These are phyloP conservation scores for Micromys minutus DNA, from an alignment of 2,113 vertebrate genomes.

Conservation along the genomic window DNA sequence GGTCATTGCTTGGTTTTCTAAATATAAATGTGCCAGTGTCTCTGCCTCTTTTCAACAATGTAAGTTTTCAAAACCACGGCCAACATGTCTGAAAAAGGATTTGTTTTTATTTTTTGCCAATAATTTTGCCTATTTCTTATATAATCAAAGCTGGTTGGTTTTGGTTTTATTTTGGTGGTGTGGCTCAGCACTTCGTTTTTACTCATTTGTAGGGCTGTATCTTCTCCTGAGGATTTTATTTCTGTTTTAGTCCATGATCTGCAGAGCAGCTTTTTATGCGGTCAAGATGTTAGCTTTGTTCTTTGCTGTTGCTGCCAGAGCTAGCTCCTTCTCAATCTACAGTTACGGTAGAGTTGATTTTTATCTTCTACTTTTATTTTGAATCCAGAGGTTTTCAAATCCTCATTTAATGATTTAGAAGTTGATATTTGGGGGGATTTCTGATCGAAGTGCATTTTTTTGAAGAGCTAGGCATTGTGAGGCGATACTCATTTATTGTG, in stretches of 20 bases:
- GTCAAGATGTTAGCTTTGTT: background rate
- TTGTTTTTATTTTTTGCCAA: background rate
- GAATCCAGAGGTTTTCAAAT: background rate
- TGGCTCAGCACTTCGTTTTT: background rate
- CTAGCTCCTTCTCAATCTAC: background rate
- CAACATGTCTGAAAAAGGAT: constrained; percentile 24
- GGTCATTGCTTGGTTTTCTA: background rate
- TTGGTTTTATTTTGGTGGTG: background rate
- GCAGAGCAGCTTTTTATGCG: background rate
- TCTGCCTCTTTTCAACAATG: background rate
- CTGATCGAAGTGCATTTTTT: background rate
- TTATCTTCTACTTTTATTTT: constrained; percentile 5
- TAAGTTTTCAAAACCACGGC: constrained; percentile 12
- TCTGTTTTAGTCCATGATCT: background rate
- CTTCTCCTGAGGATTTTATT: constrained; percentile 15
- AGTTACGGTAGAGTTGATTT: background rate
- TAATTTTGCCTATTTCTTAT: constrained; percentile 10
- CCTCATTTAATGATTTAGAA: background rate
- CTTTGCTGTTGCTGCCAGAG: background rate
- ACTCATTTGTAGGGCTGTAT: constrained; percentile 3
- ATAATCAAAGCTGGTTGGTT: background rate
- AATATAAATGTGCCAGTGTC: background rate
- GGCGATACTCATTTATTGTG: background rate
- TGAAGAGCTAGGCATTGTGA: background rate
- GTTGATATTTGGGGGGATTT: background rate